A percentile compares a stretch with the other conserved stretches of the same genome.
Evolutionary conservation across 1,140 invertebrate species (phyloP).

Genomic region (Lucilia sericata): DNA sequence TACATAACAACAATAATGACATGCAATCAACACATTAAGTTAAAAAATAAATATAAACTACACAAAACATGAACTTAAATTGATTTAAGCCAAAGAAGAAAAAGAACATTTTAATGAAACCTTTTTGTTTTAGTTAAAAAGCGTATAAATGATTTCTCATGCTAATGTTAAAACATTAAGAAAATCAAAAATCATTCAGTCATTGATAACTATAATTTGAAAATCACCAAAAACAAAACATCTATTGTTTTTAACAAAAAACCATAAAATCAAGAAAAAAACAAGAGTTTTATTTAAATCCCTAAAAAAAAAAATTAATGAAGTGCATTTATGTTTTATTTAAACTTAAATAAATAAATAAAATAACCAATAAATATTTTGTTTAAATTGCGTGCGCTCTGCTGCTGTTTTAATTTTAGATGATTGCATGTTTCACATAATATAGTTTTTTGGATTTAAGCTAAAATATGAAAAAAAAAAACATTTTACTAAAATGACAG

Average conservation of each 20-base stretch:
- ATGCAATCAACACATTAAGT: slow-evolving; percentile 42
- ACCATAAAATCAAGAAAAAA: no score
- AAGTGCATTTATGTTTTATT: neutral
- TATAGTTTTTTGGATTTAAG: slow-evolving; percentile 3
- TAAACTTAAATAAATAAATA: neutral
- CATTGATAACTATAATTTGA: slow-evolving; percentile 2
- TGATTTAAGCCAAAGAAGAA: no score
- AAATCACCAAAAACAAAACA: neutral
- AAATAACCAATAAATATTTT: neutral
- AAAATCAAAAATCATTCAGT: neutral
- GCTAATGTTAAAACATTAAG: neutral
- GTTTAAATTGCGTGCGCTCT: slow-evolving; percentile 16
- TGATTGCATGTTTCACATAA: slow-evolving; percentile 39
- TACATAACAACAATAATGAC: neutral
- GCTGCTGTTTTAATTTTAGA: slow-evolving; percentile 30
- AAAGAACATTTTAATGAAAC: neutral
- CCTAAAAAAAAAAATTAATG: neutral
- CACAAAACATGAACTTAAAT: neutral
- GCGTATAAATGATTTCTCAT: slow-evolving; percentile 12
- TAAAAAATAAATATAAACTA: neutral
- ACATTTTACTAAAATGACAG: slow-evolving; percentile 41
- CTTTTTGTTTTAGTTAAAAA: neutral
- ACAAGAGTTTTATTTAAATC: neutral
- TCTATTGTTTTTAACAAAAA: neutral
- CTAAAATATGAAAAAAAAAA: neutral